phyloP scores from a whole-genome alignment of 2,113 vertebrate species.

The Phrynosoma platyrhinos region DNA sequence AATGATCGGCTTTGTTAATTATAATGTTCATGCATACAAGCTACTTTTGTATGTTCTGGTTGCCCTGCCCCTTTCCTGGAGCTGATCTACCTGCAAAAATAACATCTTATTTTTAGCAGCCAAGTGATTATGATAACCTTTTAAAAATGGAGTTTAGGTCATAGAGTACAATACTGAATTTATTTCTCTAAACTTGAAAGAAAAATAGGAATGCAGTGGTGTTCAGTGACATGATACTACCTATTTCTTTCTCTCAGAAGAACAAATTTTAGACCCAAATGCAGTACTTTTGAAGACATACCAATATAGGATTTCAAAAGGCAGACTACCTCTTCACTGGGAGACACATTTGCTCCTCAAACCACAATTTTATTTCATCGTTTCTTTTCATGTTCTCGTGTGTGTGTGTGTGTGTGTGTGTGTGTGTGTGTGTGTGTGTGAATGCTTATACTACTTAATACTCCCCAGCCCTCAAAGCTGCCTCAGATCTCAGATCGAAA shows the following conservation, averaged over 20 bases:
- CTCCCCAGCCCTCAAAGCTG: neutral
- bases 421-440: neutral
- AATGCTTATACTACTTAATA: neutral
- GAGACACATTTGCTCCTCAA: neutral
- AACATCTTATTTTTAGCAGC: slow-evolving; percentile 28
- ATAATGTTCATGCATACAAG: slow-evolving; percentile 60
- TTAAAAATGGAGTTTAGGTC: slow-evolving; percentile 10
- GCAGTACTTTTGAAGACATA: neutral
- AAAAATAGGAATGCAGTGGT: neutral
- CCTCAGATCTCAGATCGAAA: neutral
- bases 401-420: too few species aligned
- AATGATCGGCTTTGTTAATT: slow-evolving; percentile 81
- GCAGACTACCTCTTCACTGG: neutral
- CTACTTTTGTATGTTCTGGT: slow-evolving; percentile 49
- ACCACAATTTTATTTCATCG: neutral
- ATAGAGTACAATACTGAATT: rapidly evolving
- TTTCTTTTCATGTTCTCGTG: neutral
- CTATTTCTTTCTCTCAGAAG: neutral
- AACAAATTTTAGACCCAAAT: neutral
- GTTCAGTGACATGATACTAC: neutral
- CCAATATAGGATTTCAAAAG: neutral
- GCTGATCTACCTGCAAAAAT: slow-evolving; percentile 33
- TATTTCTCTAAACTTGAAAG: neutral
- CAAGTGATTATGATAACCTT: neutral
- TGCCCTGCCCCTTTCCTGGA: slow-evolving; percentile 60